phyloP scores from a whole-genome alignment of 2,797 vertebrate species.

The Cirrhinus molitorella region DNA sequence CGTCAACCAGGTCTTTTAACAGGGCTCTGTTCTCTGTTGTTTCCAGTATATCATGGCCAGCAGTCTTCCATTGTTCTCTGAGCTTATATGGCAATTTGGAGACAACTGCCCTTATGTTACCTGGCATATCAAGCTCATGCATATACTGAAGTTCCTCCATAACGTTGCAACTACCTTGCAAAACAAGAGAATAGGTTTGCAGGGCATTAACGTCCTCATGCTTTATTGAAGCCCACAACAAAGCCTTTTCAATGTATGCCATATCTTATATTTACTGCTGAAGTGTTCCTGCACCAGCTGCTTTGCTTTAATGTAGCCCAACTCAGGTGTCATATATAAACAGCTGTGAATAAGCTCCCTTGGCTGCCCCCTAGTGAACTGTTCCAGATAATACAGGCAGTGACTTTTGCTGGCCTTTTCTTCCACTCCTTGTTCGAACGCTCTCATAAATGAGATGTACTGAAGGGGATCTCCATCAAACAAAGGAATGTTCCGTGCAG shows the following conservation, averaged over 20 bases:
- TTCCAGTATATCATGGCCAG: not conserved
- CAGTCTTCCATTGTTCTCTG: conserved; percentile 9
- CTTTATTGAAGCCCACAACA: conserved; percentile 15
- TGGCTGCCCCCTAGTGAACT: not conserved
- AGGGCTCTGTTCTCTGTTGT: not conserved
- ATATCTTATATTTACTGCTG: conserved; percentile 6
- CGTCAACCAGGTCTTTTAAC: conserved; percentile 1
- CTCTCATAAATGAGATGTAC: not conserved
- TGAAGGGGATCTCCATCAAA: not conserved
- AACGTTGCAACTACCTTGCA: conserved; percentile 8
- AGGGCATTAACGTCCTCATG: not conserved
- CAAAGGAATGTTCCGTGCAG: no score
- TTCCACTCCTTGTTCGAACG: not conserved
- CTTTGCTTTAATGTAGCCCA: not conserved
- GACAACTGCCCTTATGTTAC: not conserved
- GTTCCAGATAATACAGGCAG: not conserved
- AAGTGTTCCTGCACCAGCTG: not conserved
- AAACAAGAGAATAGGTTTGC: not conserved
- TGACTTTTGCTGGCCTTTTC: not conserved
- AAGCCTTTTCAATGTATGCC: conserved; percentile 8
- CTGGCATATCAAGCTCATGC: conserved; percentile 5
- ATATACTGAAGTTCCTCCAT: conserved; percentile 16
- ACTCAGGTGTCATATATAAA: not conserved
- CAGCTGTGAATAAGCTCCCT: not conserved
- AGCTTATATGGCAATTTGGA: conserved; percentile 8